Conservation (phyloP, 2,113 vertebrate species). For the Esox niger region DNA sequence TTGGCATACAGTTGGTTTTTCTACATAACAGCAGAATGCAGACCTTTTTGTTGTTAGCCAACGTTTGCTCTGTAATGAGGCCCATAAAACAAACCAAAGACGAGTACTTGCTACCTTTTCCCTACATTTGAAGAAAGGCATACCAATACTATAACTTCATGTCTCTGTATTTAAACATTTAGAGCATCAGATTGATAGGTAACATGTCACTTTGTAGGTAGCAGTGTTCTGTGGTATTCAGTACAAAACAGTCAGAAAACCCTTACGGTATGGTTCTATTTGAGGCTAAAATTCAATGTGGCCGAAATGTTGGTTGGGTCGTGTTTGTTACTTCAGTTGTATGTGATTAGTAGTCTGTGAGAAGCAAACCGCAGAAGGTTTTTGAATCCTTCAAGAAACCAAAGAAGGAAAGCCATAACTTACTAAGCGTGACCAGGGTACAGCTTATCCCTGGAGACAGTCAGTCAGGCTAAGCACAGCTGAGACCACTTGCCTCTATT, state of each 20-base stretch:
- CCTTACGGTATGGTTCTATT: slow-evolving; percentile 14
- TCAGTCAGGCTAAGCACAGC: slow-evolving; percentile 4
- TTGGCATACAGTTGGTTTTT: slow-evolving; percentile 3
- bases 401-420: slow-evolving; percentile 72
- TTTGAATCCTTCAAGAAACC: slow-evolving; percentile 42
- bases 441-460: slow-evolving; percentile 22
- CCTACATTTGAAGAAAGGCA: too few species aligned
- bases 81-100: slow-evolving; percentile 63
- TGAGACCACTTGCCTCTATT: not conserved
- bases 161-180: not conserved
- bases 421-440: slow-evolving; percentile 21
- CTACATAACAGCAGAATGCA: not conserved
- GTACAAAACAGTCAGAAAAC: slow-evolving; percentile 20
- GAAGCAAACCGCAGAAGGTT: slow-evolving; percentile 16
- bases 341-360: slow-evolving; percentile 26
- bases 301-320: slow-evolving; percentile 19
- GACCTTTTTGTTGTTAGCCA: too few species aligned
- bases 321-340: slow-evolving; percentile 2
- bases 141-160: not conserved
- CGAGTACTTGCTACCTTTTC: slow-evolving; percentile 28
- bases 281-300: slow-evolving; percentile 21
- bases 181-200: not conserved
- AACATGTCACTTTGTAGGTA: not conserved
- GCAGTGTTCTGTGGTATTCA: slow-evolving; percentile 1
- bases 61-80: slow-evolving; percentile 16